Evolutionary conservation across 2,888 invertebrate species (phyloP), one percentile per base, ranked within the genome.

Genomic region (Rapana venosa): DNA sequence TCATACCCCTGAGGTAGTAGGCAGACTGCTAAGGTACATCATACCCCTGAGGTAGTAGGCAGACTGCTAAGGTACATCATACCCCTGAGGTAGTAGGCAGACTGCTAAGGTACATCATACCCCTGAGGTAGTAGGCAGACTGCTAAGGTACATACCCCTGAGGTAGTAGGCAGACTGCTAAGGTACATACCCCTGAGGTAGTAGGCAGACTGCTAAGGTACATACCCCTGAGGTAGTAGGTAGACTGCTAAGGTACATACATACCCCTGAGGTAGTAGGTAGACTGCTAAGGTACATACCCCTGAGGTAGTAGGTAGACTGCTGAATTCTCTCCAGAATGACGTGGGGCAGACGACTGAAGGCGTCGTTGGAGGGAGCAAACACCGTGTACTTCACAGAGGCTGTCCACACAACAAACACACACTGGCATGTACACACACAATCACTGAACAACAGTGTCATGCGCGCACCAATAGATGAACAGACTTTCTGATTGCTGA

Each of bases 321-420:
- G 91, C 8, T 90, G 91, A 61, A 93, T 85, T 32, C 87, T 91
- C 36, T 56, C 35, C 35, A 92, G 36, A 26, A 93, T 87, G 61
- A 85, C 66, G 30, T 89, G 77, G 56, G 92, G 92, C 32, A 93
- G 90, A 56, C 90, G 92, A 22, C 86, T 77, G 15, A 94, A 91
- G 36, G 94, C 93, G 26, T 91, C 92, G 83, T 93, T 90, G 0
- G 92, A 90, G 8, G 94, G 94, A n/a, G 92, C 94, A 90, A 94
- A 94, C 35, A 94, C 89, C 1, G 94, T 94, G 90, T 93, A 93
- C 81, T 70, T 47, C n/a, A 11, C 17, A 20, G n/a, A 2, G 0
- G 26, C 70, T 47, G 74, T 70, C 35, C 77, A 79, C 77, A 79
- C 32, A 26, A 87, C 87, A 66, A 17, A 66, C 66, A 66, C 61